Conservation (phyloP, 2,113 vertebrate genomes). For the Rhynchomys soricoides region DNA sequence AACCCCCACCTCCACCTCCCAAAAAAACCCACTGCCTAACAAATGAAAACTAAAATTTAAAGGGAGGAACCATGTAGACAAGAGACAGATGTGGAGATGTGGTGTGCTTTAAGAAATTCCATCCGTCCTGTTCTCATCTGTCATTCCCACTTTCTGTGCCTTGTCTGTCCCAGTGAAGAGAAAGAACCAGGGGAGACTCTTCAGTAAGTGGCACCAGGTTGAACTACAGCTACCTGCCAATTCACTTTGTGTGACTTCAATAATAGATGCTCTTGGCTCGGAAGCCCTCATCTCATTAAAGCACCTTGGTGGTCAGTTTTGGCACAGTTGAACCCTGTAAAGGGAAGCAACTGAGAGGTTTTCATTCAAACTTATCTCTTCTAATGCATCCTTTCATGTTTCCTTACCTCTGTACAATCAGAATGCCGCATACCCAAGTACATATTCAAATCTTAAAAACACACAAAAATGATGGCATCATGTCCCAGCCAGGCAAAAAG, state of each 20-base stretch:
- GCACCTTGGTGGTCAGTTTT: slow-evolving; percentile 69
- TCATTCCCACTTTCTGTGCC: neutral
- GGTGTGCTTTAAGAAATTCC: slow-evolving; percentile 50
- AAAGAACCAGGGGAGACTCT: slow-evolving; percentile 68
- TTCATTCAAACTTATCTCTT: slow-evolving; percentile 63
- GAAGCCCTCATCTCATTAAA: slow-evolving; percentile 77
- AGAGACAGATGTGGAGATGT: slow-evolving; percentile 51
- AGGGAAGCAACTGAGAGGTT: slow-evolving; percentile 71
- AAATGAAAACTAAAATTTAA: slow-evolving; percentile 80
- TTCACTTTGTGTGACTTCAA: slow-evolving; percentile 79
- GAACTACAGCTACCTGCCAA: slow-evolving; percentile 78
- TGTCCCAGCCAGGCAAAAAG: neutral
- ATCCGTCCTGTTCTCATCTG: slow-evolving; percentile 40
- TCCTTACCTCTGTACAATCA: slow-evolving; percentile 75
- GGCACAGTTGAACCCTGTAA: slow-evolving; percentile 75
- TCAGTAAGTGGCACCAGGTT: slow-evolving; percentile 71
- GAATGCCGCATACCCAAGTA: slow-evolving; percentile 68
- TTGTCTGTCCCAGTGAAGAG: slow-evolving; percentile 43
- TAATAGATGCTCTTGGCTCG: slow-evolving; percentile 73
- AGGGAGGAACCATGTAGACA: slow-evolving; percentile 64
- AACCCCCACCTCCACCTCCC: neutral
- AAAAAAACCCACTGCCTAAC: slow-evolving; percentile 69
- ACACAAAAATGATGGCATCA: slow-evolving; percentile 65
- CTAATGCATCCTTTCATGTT: slow-evolving; percentile 27
- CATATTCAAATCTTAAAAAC: slow-evolving; percentile 38